Conservation (phyloP, 2,888 invertebrate species). For the Lampropteryx suffumata region DNA sequence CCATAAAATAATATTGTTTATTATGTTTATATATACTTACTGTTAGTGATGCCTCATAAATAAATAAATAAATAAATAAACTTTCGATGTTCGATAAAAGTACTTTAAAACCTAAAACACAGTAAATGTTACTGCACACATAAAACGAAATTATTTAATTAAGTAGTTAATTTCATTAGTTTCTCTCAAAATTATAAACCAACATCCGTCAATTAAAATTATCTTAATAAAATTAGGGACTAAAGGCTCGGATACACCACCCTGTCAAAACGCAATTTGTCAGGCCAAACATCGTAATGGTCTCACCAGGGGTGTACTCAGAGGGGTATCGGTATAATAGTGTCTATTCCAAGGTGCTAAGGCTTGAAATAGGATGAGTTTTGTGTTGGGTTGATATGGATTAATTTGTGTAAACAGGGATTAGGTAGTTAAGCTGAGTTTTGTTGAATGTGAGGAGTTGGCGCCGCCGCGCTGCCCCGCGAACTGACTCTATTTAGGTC, state of each 20-base stretch:
- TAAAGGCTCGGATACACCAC: constrained; percentile 67
- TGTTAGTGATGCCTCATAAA: too few relatives aligned
- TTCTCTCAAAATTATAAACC: constrained; percentile 38
- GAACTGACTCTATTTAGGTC: constrained; percentile 48
- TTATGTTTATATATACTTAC: too few relatives aligned
- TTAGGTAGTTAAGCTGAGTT: constrained; percentile 74
- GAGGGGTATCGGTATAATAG: constrained; percentile 38
- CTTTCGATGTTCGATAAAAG: too few relatives aligned
- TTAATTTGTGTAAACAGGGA: constrained; percentile 82
- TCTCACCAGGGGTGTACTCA: constrained; percentile 45
- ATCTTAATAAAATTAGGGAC: constrained; percentile 50
- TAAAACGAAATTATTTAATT: constrained; percentile 15
- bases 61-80: too few relatives aligned
- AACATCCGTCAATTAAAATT: constrained; percentile 56
- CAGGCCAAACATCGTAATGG: constrained; percentile 75
- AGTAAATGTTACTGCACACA: too few relatives aligned
- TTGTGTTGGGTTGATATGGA: constrained; percentile 54
- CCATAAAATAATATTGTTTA: too few relatives aligned
- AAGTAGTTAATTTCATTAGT: constrained; percentile 41
- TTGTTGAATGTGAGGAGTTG: constrained; percentile 71
- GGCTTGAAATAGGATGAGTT: constrained; percentile 54
- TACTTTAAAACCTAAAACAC: too few relatives aligned
- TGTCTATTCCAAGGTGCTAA: constrained; percentile 53
- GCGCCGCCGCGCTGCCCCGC: constrained; percentile 69
- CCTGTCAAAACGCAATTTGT: constrained; percentile 82